These are phyloP conservation scores for Sitophilus oryzae DNA, from an alignment of 1,140 invertebrate species.

Conservation along the genomic window DNA sequence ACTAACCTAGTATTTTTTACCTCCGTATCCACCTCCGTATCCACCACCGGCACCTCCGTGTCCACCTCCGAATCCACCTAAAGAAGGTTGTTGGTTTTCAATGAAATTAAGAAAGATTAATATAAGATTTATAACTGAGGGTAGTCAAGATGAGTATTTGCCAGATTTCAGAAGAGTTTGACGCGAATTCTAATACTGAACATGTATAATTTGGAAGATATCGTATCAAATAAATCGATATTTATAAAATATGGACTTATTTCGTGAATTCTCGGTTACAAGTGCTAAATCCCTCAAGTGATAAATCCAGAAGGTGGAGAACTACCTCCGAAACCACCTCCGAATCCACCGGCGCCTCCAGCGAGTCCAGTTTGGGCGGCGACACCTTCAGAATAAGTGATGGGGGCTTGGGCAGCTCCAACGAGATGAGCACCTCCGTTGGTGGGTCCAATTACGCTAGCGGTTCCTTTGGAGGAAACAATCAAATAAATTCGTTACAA, in stretches of 20 bases:
- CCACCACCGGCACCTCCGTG: slow-evolving; percentile 17
- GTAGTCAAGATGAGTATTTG: too few species aligned
- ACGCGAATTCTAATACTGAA: too few species aligned
- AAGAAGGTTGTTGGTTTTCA: not conserved
- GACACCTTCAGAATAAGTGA: slow-evolving; percentile 23
- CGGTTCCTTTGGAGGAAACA: slow-evolving; percentile 16
- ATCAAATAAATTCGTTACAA: not conserved
- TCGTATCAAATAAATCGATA: not conserved
- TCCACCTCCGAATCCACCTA: slow-evolving; percentile 16
- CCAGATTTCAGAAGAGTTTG: too few species aligned
- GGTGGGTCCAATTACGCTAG: slow-evolving; percentile 25
- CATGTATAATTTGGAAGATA: not conserved
- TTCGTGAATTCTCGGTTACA: too few species aligned
- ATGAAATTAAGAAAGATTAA: too few species aligned
- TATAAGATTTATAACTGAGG: too few species aligned
- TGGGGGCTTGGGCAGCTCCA: slow-evolving; percentile 24
- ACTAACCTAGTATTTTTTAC: slow-evolving; percentile 24
- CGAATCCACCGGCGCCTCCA: slow-evolving; percentile 16
- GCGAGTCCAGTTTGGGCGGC: slow-evolving; percentile 16
- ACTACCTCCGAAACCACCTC: slow-evolving; percentile 9
- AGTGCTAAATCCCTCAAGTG: too few species aligned
- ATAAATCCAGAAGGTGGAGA: not conserved
- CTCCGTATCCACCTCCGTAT: slow-evolving; percentile 19
- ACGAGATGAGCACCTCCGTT: slow-evolving; percentile 24
- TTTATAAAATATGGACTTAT: too few species aligned